phyloP scores from a whole-genome alignment of 2,888 invertebrate genomes.

The Acronicta alni region DNA sequence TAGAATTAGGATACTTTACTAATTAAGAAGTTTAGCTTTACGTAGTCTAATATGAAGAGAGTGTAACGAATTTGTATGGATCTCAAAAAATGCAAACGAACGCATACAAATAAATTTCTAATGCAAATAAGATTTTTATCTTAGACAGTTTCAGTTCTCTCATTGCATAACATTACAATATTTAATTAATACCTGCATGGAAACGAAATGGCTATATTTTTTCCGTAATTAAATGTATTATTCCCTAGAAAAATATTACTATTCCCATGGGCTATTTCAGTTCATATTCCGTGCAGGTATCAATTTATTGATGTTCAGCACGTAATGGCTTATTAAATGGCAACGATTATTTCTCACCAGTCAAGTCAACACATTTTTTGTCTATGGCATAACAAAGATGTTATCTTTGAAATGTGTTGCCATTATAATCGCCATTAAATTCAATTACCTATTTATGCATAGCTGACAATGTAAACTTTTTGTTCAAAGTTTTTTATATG shows the following conservation, averaged over 20 bases:
- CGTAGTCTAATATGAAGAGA: too few species aligned
- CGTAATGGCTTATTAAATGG: constrained; percentile 57
- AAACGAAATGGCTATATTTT: constrained; percentile 29
- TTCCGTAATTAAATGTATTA: constrained; percentile 28
- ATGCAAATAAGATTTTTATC: constrained; percentile 8
- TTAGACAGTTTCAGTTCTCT: constrained; percentile 12
- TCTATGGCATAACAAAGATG: constrained; percentile 37
- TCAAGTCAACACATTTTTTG: constrained; percentile 55
- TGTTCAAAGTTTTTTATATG: constrained; percentile 7
- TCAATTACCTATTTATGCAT: constrained; percentile 17
- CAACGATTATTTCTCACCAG: constrained; percentile 68
- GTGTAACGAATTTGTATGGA: too few species aligned
- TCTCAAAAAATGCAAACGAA: not conserved
- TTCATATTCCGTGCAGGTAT: constrained; percentile 52
- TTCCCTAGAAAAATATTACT: constrained; percentile 34
- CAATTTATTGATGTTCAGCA: constrained; percentile 56
- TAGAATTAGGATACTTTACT: too few species aligned
- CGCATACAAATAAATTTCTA: constrained; percentile 1
- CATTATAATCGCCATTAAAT: constrained; percentile 47
- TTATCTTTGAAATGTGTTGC: constrained; percentile 49
- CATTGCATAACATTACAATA: constrained; percentile 38
- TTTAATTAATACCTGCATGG: constrained; percentile 21
- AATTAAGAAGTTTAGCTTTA: too few species aligned
- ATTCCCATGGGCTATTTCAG: constrained; percentile 45
- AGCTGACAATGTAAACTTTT: constrained; percentile 2